A percentile compares a stretch with the other conserved stretches of the same genome.
These are phyloP conservation scores for Syrmaticus mikado DNA, from an alignment of 2,113 vertebrate species.

Conservation along the genomic window DNA sequence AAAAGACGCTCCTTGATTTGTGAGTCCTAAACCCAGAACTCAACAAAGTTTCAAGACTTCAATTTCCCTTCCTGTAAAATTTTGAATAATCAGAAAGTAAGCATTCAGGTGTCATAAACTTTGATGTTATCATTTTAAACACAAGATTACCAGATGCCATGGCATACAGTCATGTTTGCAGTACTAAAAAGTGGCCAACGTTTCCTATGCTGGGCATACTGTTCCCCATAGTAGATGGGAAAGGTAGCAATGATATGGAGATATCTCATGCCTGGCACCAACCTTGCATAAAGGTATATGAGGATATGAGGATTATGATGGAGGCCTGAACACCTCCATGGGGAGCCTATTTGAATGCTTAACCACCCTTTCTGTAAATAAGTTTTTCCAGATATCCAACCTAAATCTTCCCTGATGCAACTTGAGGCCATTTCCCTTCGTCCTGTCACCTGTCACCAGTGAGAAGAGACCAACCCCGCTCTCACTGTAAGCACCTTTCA, in stretches of 20 bases:
- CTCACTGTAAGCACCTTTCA: no score
- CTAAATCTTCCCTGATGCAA: no score
- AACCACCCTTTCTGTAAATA: no score
- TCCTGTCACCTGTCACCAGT: no score
- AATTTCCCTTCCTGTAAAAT: background rate
- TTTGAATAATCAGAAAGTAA: background rate
- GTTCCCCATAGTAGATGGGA: background rate
- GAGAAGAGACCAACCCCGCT: no score
- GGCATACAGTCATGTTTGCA: background rate
- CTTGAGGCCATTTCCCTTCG: no score
- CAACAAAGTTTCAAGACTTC: background rate
- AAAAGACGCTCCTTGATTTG: background rate
- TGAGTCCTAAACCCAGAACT: background rate
- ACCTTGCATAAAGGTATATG: background rate
- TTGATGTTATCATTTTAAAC: background rate
- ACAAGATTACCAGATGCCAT: background rate
- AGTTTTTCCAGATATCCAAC: no score
- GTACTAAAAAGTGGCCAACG: background rate
- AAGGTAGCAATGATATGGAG: background rate
- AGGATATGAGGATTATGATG: rapidly evolving
- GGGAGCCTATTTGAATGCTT: no score
- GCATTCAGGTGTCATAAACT: background rate
- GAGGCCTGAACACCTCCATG: background rate
- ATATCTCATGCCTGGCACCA: background rate
- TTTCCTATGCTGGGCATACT: rapidly evolving